phyloP scores from a whole-genome alignment of 23 tunicate genomes.

The Trididemnum clinides region DNA sequence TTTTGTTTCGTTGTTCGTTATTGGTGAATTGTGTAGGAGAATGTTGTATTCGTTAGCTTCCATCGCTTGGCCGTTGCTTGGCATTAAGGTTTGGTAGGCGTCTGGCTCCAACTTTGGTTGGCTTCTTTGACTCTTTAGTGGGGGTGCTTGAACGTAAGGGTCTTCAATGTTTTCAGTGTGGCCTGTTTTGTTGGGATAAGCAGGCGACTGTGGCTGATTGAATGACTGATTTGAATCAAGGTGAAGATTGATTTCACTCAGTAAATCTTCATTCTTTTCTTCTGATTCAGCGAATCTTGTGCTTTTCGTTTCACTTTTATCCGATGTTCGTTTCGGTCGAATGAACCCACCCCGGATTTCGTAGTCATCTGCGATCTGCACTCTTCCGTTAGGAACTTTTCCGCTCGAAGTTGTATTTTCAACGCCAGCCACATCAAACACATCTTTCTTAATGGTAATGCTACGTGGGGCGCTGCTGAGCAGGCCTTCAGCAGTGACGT shows the following conservation, averaged over 20 bases:
- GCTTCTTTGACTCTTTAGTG: conserved; percentile 32
- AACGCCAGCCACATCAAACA: background rate
- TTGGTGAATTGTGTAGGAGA: conserved; percentile 4
- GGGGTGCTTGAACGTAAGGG: conserved; percentile 47
- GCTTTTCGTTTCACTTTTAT: background rate
- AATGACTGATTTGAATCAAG: background rate
- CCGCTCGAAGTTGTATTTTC: background rate
- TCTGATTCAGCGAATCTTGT: background rate
- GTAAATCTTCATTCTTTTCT: background rate
- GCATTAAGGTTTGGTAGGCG: conserved; percentile 29
- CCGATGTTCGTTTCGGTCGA: conserved; percentile 9
- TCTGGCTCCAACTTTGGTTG: background rate
- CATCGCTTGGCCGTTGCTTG: background rate
- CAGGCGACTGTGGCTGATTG: background rate
- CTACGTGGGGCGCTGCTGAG: background rate
- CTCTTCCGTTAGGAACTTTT: background rate
- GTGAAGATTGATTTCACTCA: background rate
- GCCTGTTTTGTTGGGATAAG: background rate
- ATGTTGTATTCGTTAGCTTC: conserved; percentile 29
- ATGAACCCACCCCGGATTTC: conserved; percentile 28
- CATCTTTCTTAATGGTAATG: background rate
- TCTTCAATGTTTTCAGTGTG: background rate
- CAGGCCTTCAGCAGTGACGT: background rate
- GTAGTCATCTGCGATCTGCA: background rate
- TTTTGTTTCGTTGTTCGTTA: background rate